phyloP scores from a whole-genome alignment of 2,113 vertebrate species.

The Cacatua alba region DNA sequence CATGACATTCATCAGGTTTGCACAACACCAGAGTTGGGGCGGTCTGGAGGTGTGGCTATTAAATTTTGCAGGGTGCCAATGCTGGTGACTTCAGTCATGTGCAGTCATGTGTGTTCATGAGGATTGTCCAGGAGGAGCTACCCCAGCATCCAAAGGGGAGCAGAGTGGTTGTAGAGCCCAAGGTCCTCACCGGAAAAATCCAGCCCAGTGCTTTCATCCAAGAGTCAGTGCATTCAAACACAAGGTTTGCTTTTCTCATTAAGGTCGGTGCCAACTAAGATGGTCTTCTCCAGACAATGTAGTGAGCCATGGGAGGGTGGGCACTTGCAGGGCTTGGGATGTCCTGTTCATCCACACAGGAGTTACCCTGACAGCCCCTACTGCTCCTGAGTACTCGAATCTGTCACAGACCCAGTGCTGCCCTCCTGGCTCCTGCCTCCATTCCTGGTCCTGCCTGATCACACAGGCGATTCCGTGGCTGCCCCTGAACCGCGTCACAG shows the following conservation, averaged over 20 bases:
- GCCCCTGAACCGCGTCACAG: not conserved
- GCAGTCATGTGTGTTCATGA: not conserved
- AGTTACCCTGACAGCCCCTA: not conserved
- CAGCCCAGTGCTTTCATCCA: not conserved
- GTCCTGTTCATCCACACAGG: not conserved
- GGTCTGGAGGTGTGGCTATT: not conserved
- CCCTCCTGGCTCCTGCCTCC: accelerated
- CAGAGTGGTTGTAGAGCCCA: not conserved
- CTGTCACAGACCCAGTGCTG: accelerated
- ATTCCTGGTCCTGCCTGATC: not conserved
- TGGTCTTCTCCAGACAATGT: not conserved
- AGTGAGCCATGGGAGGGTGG: not conserved
- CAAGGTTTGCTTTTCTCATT: not conserved
- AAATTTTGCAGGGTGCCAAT: not conserved
- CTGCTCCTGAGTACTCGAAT: not conserved
- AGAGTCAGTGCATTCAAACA: not conserved
- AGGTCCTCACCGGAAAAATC: not conserved
- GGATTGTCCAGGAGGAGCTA: not conserved
- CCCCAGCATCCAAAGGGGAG: not conserved
- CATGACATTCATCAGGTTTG: not conserved
- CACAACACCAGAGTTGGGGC: accelerated
- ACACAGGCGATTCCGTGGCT: not conserved
- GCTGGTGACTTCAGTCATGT: not conserved
- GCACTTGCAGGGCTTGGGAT: not conserved
- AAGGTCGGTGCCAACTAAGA: not conserved